These are phyloP conservation scores for Heteronetta atricapilla DNA, from an alignment of 2,113 vertebrate species.

Conservation along the genomic window DNA sequence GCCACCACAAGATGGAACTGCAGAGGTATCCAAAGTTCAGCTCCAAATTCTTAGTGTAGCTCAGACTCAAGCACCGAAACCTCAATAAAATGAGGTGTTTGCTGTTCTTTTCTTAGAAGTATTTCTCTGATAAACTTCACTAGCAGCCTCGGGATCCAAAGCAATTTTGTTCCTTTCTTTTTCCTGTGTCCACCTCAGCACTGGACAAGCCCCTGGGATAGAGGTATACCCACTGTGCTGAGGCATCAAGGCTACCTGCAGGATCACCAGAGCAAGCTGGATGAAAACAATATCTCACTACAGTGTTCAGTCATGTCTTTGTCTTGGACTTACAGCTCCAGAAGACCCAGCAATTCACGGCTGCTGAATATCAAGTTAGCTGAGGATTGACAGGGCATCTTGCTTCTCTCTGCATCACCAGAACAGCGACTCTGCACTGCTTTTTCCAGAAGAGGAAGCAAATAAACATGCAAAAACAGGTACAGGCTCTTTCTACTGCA, in stretches of 20 bases:
- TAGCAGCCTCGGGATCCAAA: accelerated
- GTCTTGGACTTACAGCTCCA: background rate
- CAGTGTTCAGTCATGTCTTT: too few species aligned
- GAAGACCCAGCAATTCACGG: background rate
- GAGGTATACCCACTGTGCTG: accelerated
- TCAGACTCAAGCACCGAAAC: background rate
- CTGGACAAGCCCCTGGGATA: accelerated
- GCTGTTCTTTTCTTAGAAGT: background rate
- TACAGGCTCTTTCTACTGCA: background rate
- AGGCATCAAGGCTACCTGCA: accelerated
- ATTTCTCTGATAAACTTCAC: background rate
- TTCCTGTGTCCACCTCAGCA: background rate
- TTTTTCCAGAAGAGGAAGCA: background rate
- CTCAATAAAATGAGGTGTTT: background rate
- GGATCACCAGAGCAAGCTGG: too few species aligned
- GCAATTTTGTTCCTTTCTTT: background rate
- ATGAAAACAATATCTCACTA: background rate
- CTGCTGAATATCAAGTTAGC: too few species aligned
- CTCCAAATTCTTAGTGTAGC: background rate
- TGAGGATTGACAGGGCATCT: background rate
- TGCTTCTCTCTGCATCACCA: background rate
- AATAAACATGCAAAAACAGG: background rate
- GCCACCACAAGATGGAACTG: background rate
- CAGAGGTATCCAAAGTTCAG: background rate
- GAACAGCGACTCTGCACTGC: background rate